Evolutionary conservation across 2,113 vertebrate genomes (phyloP).

Genomic region (Xerus inauris): DNA sequence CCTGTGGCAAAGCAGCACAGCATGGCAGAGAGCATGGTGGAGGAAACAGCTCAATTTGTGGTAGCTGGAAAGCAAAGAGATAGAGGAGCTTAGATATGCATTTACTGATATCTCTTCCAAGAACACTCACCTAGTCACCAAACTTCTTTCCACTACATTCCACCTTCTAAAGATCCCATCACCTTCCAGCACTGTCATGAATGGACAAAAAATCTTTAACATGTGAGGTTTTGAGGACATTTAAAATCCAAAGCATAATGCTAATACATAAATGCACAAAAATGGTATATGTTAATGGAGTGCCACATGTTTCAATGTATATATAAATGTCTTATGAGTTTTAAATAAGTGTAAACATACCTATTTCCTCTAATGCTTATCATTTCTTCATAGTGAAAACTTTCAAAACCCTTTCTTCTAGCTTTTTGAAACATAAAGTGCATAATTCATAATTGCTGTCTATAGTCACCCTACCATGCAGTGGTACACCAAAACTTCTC

Average conservation of each 20-base stretch:
- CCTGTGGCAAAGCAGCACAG: neutral
- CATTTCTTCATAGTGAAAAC: neutral
- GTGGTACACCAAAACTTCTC: neutral
- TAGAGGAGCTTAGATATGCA: neutral
- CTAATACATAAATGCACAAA: neutral
- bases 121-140: too few relatives aligned
- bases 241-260: neutral
- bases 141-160: neutral
- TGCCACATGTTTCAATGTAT: neutral
- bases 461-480: neutral
- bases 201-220: neutral
- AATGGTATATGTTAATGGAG: too few relatives aligned
- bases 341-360: neutral
- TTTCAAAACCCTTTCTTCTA: neutral
- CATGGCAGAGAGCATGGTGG: neutral
- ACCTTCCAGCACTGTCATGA: neutral
- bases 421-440: neutral
- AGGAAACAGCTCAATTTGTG: neutral
- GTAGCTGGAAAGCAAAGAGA: too few relatives aligned
- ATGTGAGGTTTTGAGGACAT: neutral
- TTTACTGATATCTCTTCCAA: too few relatives aligned
- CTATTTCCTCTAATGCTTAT: neutral
- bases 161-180: neutral
- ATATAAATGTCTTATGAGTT: neutral
- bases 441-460: neutral